These are phyloP conservation scores for Lasioglossum figueresi DNA, from an alignment of 2,888 invertebrate genomes.

Conservation along the genomic window DNA sequence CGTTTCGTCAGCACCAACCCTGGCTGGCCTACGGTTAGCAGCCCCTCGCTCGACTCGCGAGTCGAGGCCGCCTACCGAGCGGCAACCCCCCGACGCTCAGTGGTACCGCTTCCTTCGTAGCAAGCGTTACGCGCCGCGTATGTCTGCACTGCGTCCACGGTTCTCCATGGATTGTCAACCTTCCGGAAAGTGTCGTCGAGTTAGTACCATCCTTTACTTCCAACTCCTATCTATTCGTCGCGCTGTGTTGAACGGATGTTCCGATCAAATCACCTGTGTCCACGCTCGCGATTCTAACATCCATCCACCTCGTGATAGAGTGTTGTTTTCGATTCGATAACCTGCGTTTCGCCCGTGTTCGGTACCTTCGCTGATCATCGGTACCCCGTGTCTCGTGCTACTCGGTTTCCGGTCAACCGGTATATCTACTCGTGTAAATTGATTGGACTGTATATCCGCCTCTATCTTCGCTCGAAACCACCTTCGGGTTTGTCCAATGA, in stretches of 20 bases:
- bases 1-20: constrained; percentile 43
- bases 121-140: constrained; percentile 64
- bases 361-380: background rate
- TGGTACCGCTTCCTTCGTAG: constrained; percentile 81
- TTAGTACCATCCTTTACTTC: background rate
- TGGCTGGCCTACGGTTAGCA: constrained; percentile 52
- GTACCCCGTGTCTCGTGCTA: background rate
- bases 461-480: background rate
- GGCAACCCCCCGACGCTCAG: constrained; percentile 76
- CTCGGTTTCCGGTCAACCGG: background rate
- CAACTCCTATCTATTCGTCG: background rate
- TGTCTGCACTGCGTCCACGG: constrained; percentile 29
- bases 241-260: background rate
- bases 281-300: background rate
- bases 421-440: background rate
- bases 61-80: constrained; percentile 65
- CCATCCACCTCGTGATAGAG: background rate
- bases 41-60: constrained; percentile 46
- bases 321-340: constrained; percentile 7
- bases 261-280: background rate
- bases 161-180: constrained; percentile 26
- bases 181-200: constrained; percentile 19
- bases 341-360: background rate
- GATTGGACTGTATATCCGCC: background rate
- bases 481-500: background rate